These are phyloP conservation scores for Oscheius sp. DNA, from an alignment of 2,888 invertebrate genomes.

Conservation along the genomic window DNA sequence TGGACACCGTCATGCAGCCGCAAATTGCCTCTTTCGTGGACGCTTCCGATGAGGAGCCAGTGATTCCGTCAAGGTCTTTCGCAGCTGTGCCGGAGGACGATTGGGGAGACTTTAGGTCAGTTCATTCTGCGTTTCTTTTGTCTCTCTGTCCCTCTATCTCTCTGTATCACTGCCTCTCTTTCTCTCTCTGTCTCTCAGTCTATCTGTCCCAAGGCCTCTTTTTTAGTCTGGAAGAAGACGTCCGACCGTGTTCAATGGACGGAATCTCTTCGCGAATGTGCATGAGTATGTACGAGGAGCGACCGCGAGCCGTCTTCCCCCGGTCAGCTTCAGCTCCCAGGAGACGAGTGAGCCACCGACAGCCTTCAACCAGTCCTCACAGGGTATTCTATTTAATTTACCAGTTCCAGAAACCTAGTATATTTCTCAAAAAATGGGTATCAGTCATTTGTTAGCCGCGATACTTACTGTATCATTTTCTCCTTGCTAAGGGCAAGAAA, in stretches of 20 bases:
- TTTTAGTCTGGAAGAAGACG: slow-evolving; percentile 52
- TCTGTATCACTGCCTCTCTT: too few relatives aligned
- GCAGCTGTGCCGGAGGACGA: slow-evolving; percentile 45
- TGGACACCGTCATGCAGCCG: slow-evolving; percentile 55
- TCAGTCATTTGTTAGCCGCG: too few relatives aligned
- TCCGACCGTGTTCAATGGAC: slow-evolving; percentile 41
- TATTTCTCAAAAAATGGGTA: background rate
- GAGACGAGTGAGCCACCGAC: slow-evolving; percentile 25
- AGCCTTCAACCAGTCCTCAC: slow-evolving; percentile 28
- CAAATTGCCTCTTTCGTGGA: slow-evolving; percentile 55
- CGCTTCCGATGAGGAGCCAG: slow-evolving; percentile 48
- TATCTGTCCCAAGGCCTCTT: background rate
- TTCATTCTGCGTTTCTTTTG: too few relatives aligned
- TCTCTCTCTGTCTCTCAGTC: too few relatives aligned
- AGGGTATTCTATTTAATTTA: slow-evolving; percentile 1
- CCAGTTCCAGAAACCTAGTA: background rate
- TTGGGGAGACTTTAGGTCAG: slow-evolving; percentile 47
- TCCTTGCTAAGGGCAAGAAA: too few relatives aligned
- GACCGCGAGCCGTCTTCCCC: slow-evolving; percentile 31
- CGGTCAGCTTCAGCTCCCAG: slow-evolving; percentile 24
- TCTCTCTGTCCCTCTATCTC: too few relatives aligned
- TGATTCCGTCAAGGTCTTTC: slow-evolving; percentile 35
- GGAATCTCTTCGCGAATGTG: slow-evolving; percentile 45
- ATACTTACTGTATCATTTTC: too few relatives aligned
- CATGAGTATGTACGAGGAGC: slow-evolving; percentile 49